A percentile compares a stretch with the other conserved stretches of the same genome.
Evolutionary conservation across 2,797 vertebrate species (phyloP).

Genomic region (Myotis findleyi): DNA sequence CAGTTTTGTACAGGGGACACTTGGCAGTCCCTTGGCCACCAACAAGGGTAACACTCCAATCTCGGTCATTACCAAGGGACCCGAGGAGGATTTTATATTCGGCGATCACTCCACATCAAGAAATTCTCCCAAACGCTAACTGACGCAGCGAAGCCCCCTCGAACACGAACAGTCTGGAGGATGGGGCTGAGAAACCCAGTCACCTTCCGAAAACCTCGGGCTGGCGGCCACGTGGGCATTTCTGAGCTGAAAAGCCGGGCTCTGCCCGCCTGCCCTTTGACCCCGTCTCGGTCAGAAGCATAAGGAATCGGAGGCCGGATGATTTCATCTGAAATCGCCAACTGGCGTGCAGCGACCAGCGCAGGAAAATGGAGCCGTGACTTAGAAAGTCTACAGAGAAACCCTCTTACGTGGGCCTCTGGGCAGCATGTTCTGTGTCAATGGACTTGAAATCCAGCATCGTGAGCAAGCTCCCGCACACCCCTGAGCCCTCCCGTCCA

Average conservation of each 20-base stretch:
- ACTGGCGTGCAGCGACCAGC: accelerated
- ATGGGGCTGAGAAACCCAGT: neutral
- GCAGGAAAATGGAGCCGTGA: neutral
- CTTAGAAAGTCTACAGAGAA: slow-evolving; percentile 25
- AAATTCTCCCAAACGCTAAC: slow-evolving; percentile 43
- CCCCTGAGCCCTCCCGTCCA: neutral
- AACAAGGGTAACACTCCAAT: neutral
- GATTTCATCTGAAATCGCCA: slow-evolving; percentile 42
- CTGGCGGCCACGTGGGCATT: neutral
- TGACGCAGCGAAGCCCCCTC: neutral
- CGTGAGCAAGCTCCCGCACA: slow-evolving; percentile 27
- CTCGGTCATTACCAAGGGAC: neutral
- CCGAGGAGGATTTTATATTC: neutral
- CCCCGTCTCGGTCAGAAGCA: neutral
- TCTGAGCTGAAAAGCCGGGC: neutral
- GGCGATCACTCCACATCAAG: neutral
- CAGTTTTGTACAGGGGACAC: neutral
- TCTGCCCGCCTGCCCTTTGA: neutral
- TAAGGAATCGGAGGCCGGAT: neutral
- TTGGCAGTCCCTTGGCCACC: neutral
- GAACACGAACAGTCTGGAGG: slow-evolving; percentile 14
- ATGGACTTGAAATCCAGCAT: slow-evolving; percentile 70
- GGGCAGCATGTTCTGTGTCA: slow-evolving; percentile 50
- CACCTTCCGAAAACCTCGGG: slow-evolving; percentile 45
- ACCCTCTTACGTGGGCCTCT: neutral